Evolutionary conservation across 2,888 invertebrate genomes (phyloP).

Genomic region (Drosophila greeni): DNA sequence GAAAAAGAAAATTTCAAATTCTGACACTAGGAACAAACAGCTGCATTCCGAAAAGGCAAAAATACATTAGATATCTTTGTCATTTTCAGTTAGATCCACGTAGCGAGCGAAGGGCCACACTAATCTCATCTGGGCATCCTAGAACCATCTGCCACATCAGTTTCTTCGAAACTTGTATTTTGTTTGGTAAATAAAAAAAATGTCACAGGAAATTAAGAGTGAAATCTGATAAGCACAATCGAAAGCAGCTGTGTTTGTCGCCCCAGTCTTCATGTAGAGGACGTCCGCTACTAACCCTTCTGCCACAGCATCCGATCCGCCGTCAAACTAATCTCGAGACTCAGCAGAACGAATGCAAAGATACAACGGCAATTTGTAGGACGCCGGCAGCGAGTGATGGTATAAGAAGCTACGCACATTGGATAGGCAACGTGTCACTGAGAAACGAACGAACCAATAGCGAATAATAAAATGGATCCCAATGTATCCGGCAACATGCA

Average conservation of each 20-base stretch:
- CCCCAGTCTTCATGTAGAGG: constrained; percentile 16
- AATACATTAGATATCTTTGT: neutral
- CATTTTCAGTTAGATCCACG: neutral
- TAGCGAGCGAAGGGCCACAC: neutral
- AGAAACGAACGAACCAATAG: neutral
- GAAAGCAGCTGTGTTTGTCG: constrained; percentile 19
- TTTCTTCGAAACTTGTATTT: constrained; percentile 47
- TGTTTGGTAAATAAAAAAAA: constrained; percentile 37
- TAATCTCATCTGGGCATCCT: constrained; percentile 11
- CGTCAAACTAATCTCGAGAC: constrained; percentile 37
- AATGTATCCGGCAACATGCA: constrained; percentile 75
- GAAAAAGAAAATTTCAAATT: neutral
- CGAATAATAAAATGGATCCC: constrained; percentile 49
- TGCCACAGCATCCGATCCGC: constrained; percentile 54
- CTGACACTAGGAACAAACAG: neutral
- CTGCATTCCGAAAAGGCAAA: neutral
- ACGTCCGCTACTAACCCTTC: constrained; percentile 20
- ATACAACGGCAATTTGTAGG: constrained; percentile 13
- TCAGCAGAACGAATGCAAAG: constrained; percentile 23
- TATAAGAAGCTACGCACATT: neutral
- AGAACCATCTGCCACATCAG: constrained; percentile 56
- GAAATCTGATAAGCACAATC: constrained; percentile 33
- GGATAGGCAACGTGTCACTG: constrained; percentile 6
- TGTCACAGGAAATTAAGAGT: constrained; percentile 52
- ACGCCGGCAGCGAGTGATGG: constrained; percentile 6